phyloP scores from a whole-genome alignment of 2,797 vertebrate species.

The Cephalopachus bancanus region DNA sequence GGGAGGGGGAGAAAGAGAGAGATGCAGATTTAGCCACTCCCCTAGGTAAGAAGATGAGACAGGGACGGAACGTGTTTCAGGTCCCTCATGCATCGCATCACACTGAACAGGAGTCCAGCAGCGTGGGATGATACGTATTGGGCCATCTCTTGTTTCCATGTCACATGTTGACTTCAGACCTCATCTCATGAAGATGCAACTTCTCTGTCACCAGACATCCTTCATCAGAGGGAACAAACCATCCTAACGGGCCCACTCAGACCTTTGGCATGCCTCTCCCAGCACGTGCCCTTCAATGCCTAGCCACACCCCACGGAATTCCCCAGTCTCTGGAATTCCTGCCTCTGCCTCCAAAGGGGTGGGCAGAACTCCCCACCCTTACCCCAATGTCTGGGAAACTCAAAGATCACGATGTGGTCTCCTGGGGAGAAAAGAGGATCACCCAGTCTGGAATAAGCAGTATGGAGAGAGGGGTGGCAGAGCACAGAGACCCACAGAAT shows the following conservation, averaged over 20 bases:
- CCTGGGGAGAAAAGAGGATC: background rate
- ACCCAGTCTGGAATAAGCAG: background rate
- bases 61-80: background rate
- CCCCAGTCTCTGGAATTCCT: background rate
- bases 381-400: background rate
- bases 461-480: accelerated
- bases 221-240: background rate
- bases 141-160: background rate
- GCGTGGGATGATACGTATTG: too few relatives aligned
- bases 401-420: background rate
- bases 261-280: background rate
- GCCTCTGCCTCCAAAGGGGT: background rate
- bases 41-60: background rate
- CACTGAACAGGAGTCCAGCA: background rate
- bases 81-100: accelerated
- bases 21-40: background rate
- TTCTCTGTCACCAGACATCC: background rate
- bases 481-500: background rate
- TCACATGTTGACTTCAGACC: background rate
- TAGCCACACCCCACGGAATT: accelerated
- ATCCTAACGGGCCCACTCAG: background rate
- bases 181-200: background rate
- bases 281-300: background rate
- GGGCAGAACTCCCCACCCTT: background rate
- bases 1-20: background rate